Evolutionary conservation across 1,140 invertebrate species (phyloP).

Genomic region (Drosophila seguyi): DNA sequence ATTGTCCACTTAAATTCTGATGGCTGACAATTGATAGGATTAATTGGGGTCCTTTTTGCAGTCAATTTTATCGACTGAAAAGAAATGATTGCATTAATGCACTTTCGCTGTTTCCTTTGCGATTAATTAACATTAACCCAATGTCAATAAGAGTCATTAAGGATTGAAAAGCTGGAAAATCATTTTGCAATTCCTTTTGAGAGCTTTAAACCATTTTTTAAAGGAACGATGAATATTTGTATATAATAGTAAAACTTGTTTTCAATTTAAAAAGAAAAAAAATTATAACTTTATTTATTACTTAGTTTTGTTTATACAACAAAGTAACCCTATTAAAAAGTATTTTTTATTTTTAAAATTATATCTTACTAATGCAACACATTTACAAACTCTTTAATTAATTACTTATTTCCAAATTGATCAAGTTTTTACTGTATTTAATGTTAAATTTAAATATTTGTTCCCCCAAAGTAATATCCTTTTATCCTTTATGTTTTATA

Average conservation of each 20-base stretch:
- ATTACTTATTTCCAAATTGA: no score
- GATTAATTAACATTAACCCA: constrained; percentile 40
- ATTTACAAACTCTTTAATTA: not conserved
- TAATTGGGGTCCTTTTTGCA: constrained; percentile 29
- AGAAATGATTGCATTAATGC: constrained; percentile 46
- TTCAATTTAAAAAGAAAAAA: not conserved
- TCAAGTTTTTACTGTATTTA: no score
- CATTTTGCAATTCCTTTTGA: not conserved
- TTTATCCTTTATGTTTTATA: constrained; percentile 8
- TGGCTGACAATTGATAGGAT: constrained; percentile 31
- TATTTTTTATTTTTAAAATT: not conserved
- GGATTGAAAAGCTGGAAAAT: constrained; percentile 14
- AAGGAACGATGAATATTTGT: not conserved
- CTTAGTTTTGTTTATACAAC: no score
- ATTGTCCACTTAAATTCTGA: constrained; percentile 30
- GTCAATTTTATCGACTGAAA: constrained; percentile 35
- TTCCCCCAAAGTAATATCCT: not conserved
- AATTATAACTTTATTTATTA: not conserved
- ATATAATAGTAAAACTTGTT: not conserved
- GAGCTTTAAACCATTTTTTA: not conserved
- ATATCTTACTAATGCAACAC: not conserved
- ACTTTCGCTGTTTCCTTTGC: constrained; percentile 32
- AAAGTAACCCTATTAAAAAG: no score
- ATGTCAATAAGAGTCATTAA: constrained; percentile 22
- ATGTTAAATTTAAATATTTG: no score